A percentile compares a stretch with the other conserved stretches of the same genome.
phyloP scores from a whole-genome alignment of 2,113 vertebrate genomes.

The Callaeas wilsoni region DNA sequence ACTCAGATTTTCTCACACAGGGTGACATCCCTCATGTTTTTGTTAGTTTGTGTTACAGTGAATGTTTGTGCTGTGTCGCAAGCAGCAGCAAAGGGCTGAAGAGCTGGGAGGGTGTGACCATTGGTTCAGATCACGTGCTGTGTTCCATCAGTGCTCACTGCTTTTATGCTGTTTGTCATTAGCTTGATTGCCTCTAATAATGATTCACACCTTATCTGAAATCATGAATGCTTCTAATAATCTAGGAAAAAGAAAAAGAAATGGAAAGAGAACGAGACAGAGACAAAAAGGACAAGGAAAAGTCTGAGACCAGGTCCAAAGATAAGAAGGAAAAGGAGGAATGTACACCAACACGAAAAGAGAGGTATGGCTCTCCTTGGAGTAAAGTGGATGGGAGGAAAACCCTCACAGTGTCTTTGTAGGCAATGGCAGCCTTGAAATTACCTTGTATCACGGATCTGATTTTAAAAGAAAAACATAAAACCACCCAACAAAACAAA shows the following conservation, averaged over 20 bases:
- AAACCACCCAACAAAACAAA: not conserved
- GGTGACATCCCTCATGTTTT: not conserved
- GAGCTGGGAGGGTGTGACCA: not conserved
- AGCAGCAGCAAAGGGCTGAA: not conserved
- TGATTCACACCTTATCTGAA: not conserved
- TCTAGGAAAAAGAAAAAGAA: slow-evolving; percentile 96
- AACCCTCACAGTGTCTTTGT: not conserved
- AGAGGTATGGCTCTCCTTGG: slow-evolving; percentile 76
- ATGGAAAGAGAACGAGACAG: slow-evolving; percentile 89
- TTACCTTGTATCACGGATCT: fast-evolving
- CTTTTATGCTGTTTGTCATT: not conserved
- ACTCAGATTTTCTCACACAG: not conserved
- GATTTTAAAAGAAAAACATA: not conserved
- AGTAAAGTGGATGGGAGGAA: not conserved
- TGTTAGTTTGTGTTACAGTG: not conserved
- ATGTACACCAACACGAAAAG: slow-evolving; percentile 89
- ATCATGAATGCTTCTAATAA: not conserved
- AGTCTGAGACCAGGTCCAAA: slow-evolving; percentile 86
- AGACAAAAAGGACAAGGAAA: slow-evolving; percentile 92
- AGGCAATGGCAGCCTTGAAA: not conserved
- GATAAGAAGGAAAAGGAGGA: slow-evolving; percentile 93
- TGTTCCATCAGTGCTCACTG: not conserved
- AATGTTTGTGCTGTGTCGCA: not conserved
- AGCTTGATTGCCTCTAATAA: not conserved
- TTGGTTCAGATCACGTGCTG: not conserved